A percentile compares a stretch with the other conserved stretches of the same genome.
Conservation (phyloP, 2,888 invertebrate genomes). For the Steinernema scapterisci region DNA sequence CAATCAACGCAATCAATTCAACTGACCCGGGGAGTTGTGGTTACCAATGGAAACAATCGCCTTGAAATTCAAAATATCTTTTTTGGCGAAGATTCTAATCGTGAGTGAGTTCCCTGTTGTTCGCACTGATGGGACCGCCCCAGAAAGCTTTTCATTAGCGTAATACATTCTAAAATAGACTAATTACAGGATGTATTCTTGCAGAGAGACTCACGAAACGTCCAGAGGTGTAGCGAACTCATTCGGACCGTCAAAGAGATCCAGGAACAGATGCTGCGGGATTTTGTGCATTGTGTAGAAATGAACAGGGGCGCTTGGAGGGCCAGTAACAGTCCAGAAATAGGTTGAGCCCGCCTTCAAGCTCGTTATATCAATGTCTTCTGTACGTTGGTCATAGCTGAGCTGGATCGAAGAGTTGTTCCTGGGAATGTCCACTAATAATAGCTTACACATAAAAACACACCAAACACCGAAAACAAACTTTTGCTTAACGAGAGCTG, state of each 20-base stretch:
- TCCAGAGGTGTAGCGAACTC: background rate
- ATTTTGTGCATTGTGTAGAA: constrained; percentile 1
- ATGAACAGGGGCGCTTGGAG: background rate
- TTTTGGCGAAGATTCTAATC: background rate
- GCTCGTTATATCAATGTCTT: background rate
- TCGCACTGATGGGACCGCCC: background rate
- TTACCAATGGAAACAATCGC: constrained; percentile 14
- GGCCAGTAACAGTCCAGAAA: background rate
- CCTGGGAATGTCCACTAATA: background rate
- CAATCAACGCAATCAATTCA: no score
- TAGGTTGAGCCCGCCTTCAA: background rate
- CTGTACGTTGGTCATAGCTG: background rate
- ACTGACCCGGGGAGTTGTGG: background rate
- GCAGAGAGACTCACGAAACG: background rate
- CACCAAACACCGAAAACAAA: background rate
- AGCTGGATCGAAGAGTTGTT: background rate
- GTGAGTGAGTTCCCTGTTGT: background rate
- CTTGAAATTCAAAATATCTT: background rate
- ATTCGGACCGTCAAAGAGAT: constrained; percentile 1
- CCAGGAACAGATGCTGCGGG: background rate
- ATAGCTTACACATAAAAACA: background rate
- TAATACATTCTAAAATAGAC: constrained; percentile 19
- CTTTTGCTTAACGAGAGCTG: background rate
- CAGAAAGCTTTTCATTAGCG: background rate
- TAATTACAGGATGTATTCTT: no score